A percentile compares a stretch with the other conserved stretches of the same genome.
These are phyloP conservation scores for Sciurus carolinensis DNA, from an alignment of 2,797 vertebrate genomes.

Conservation along the genomic window DNA sequence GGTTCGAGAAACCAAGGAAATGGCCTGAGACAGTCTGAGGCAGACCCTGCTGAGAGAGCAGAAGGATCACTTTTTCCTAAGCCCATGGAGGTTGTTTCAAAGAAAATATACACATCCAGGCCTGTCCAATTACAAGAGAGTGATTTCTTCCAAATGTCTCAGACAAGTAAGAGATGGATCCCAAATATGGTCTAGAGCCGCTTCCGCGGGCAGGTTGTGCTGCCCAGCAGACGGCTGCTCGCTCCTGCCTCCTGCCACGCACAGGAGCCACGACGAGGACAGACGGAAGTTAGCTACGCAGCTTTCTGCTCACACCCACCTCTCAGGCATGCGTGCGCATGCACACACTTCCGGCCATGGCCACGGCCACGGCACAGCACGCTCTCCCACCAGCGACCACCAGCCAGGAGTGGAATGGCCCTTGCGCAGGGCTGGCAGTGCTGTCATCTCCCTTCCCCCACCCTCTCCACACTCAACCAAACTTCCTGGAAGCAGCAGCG, in stretches of 20 bases:
- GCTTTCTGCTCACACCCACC: neutral
- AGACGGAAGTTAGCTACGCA: neutral
- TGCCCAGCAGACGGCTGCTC: neutral
- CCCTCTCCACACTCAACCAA: neutral
- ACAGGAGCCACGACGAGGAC: neutral
- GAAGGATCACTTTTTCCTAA: conserved; percentile 68
- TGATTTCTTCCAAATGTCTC: conserved; percentile 58
- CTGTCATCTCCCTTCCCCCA: neutral
- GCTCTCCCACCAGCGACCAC: neutral
- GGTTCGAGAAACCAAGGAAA: conserved; percentile 74
- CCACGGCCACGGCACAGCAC: neutral
- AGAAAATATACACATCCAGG: conserved; percentile 65
- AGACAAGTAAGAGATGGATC: conserved; percentile 32
- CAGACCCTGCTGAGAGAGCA: conserved; percentile 66
- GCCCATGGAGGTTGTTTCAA: conserved; percentile 51
- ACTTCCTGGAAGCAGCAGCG: conserved; percentile 35
- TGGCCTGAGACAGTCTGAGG: conserved; percentile 63
- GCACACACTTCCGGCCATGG: neutral
- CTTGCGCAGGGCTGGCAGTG: neutral
- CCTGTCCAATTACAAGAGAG: conserved; percentile 43
- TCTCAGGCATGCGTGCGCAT: fast-evolving
- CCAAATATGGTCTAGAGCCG: neutral
- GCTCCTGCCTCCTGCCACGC: neutral
- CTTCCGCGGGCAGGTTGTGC: fast-evolving
- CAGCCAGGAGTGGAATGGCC: neutral